Conservation (phyloP, 2,113 vertebrate species). For the Oenanthe melanoleuca region DNA sequence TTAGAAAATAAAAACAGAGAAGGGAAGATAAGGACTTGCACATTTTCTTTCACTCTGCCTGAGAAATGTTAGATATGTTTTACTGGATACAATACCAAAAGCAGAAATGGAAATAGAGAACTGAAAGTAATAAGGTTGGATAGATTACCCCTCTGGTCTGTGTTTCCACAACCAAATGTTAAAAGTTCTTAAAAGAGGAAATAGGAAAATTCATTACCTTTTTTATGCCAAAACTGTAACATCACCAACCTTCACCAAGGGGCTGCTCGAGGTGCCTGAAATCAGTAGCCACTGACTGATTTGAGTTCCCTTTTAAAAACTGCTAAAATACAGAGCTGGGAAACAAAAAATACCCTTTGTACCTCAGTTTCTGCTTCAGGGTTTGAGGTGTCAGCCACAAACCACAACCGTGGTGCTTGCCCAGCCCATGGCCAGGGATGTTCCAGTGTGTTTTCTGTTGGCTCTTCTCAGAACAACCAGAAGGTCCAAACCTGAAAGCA, state of each 20-base stretch:
- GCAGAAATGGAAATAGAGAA: background rate
- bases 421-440: background rate
- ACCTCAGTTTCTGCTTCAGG: background rate
- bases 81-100: background rate
- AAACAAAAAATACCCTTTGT: background rate
- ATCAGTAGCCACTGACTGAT: background rate
- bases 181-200: background rate
- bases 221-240: background rate
- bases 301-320: background rate
- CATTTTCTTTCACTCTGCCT: background rate
- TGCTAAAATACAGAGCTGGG: background rate
- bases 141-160: background rate
- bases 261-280: background rate
- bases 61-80: background rate
- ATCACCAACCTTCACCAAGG: background rate
- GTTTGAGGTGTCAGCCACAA: background rate
- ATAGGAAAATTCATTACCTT: background rate
- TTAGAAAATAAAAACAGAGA: background rate
- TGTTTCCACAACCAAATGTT: background rate
- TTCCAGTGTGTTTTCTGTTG: background rate
- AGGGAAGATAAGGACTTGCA: background rate
- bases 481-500: background rate
- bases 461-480: background rate
- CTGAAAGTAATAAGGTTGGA: background rate
- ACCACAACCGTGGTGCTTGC: fast-evolving